These are phyloP conservation scores for Bothrops jararaca DNA, from an alignment of 2,113 vertebrate genomes.

Conservation along the genomic window DNA sequence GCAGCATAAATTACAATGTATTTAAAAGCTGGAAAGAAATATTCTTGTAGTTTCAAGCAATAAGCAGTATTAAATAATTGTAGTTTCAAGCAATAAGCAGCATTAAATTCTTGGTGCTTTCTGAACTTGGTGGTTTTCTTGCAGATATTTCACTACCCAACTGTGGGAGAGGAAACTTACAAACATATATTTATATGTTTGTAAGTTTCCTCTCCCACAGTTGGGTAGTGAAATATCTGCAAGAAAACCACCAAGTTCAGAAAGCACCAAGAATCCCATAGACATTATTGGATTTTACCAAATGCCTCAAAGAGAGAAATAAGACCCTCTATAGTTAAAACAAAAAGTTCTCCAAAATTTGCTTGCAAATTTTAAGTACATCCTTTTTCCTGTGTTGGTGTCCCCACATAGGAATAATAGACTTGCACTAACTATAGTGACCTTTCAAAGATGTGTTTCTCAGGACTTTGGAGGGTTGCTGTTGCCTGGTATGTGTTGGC, in stretches of 20 bases:
- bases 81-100: too few species aligned
- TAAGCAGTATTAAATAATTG: background rate
- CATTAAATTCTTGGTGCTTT: too few species aligned
- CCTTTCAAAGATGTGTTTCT: background rate
- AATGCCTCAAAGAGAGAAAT: background rate
- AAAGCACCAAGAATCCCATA: background rate
- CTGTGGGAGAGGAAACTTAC: too few species aligned
- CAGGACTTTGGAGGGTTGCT: background rate
- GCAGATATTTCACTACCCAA: too few species aligned
- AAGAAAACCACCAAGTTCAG: background rate
- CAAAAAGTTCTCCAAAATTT: background rate
- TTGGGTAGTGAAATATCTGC: background rate
- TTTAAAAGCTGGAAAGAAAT: background rate
- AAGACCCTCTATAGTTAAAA: background rate
- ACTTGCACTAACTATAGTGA: background rate
- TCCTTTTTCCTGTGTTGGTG: background rate
- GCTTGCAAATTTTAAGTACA: background rate
- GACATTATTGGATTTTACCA: background rate
- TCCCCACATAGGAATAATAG: background rate
- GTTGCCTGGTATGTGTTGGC: background rate
- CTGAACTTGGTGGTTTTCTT: too few species aligned
- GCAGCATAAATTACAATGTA: background rate
- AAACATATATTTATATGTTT: too few species aligned
- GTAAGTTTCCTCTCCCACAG: background rate
- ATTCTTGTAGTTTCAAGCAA: accelerated